phyloP scores from a whole-genome alignment of 2,113 vertebrate species.

The Setophaga coronata region DNA sequence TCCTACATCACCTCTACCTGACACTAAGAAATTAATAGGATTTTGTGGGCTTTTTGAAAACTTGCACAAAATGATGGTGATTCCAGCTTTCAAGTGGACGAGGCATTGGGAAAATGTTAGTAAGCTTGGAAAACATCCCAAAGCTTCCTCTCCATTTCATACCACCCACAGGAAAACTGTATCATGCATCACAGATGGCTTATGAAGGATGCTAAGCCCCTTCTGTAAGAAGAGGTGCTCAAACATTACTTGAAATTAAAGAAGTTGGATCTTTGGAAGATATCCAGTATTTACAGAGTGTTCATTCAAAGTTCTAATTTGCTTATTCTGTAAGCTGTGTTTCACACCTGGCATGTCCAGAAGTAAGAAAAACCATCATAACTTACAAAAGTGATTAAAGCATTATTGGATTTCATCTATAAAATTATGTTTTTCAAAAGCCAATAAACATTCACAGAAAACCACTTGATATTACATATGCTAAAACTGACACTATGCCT shows the following conservation, averaged over 20 bases:
- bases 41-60: neutral
- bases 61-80: neutral
- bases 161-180: neutral
- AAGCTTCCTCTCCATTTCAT: neutral
- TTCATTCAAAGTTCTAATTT: neutral
- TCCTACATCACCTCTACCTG: neutral
- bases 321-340: accelerated
- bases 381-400: neutral
- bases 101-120: neutral
- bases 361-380: neutral
- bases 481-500: neutral
- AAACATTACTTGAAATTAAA: neutral
- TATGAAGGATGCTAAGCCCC: neutral
- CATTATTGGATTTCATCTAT: neutral
- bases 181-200: neutral
- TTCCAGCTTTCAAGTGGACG: neutral
- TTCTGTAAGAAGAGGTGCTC: neutral
- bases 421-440: neutral
- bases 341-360: neutral
- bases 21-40: neutral
- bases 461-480: neutral
- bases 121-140: neutral
- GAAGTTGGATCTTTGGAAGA: neutral
- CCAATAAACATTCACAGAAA: neutral
- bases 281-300: neutral